Percentiles rank a stretch among this genome's conserved stretches.
phyloP scores from a whole-genome alignment of 2,113 vertebrate species.

The Micromys minutus region DNA sequence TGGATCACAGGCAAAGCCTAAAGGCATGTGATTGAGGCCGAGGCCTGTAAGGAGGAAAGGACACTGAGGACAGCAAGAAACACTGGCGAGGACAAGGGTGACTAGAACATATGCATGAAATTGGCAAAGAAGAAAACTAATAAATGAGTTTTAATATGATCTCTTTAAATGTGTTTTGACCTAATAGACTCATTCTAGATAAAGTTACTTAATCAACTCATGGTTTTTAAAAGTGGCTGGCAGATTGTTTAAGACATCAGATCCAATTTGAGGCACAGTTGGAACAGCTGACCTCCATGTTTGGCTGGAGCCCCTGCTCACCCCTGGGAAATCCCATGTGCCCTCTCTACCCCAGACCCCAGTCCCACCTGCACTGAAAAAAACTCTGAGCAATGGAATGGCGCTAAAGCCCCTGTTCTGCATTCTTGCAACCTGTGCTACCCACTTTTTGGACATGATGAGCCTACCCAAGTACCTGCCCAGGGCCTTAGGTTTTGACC shows the following conservation, averaged over 20 bases:
- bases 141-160: background rate
- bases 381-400: too few species aligned
- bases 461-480: too few species aligned
- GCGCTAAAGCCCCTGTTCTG: too few species aligned
- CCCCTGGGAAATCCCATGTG: too few species aligned
- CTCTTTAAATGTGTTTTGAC: background rate
- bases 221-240: background rate
- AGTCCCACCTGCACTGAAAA: too few species aligned
- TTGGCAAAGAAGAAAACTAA: background rate
- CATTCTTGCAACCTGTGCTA: too few species aligned
- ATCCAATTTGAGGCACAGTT: background rate
- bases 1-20: background rate
- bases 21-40: background rate
- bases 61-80: background rate
- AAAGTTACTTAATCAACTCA: conserved; percentile 25
- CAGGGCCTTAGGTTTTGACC: too few species aligned
- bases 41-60: background rate
- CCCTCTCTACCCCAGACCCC: too few species aligned
- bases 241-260: background rate
- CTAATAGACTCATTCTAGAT: background rate
- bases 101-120: background rate
- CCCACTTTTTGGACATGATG: too few species aligned
- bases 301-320: too few species aligned
- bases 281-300: background rate
- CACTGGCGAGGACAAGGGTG: background rate